Evolutionary conservation across 1,140 invertebrate genomes (phyloP).

Genomic region (Chlorops oryzae): DNA sequence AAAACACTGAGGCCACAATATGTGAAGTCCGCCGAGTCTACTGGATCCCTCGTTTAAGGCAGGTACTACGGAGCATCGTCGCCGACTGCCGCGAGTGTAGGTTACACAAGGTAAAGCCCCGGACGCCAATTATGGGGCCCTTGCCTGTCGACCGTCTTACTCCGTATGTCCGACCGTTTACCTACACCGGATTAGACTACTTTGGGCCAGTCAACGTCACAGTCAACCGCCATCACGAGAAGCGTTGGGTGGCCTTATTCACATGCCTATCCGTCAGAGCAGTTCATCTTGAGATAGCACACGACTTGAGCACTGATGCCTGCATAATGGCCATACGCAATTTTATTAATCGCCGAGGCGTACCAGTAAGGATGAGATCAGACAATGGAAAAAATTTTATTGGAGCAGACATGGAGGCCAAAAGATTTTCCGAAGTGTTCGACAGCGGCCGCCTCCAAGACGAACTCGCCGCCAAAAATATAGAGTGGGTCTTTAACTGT

Average conservation of each 20-base stretch:
- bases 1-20: background rate
- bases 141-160: background rate
- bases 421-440: background rate
- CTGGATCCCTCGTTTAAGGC: slow-evolving; percentile 2
- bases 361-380: slow-evolving; percentile 23
- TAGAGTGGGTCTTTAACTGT: slow-evolving; percentile 33
- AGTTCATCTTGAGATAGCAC: slow-evolving; percentile 19
- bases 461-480: background rate
- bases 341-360: slow-evolving; percentile 23
- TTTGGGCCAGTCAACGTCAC: slow-evolving; percentile 16
- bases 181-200: slow-evolving; percentile 11
- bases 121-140: background rate
- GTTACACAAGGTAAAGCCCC: slow-evolving; percentile 8
- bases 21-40: slow-evolving; percentile 16
- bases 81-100: background rate
- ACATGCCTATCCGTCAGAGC: slow-evolving; percentile 20
- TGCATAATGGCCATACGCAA: slow-evolving; percentile 15
- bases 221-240: slow-evolving; percentile 17
- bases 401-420: slow-evolving; percentile 27
- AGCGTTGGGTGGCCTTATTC: slow-evolving; percentile 23
- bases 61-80: background rate
- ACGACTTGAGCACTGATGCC: slow-evolving; percentile 11
- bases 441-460: background rate
- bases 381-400: slow-evolving; percentile 46
- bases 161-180: slow-evolving; percentile 8